A percentile compares a stretch with the other conserved stretches of the same genome.
Conservation (phyloP, 2,797 vertebrate species). For the Poeciliopsis gracilis region DNA sequence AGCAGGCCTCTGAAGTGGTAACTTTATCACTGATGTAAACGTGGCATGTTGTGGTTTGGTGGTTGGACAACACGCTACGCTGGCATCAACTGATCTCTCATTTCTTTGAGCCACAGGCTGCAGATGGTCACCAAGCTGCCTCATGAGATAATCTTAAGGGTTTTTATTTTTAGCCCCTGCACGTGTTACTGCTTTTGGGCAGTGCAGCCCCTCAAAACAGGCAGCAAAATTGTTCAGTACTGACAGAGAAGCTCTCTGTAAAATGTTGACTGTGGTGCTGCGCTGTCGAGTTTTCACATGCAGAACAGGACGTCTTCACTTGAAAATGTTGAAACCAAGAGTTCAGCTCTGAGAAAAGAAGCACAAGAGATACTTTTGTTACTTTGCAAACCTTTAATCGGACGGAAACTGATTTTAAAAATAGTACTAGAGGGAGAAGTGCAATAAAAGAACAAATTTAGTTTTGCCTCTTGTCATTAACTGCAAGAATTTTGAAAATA, state of each 20-base stretch:
- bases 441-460: not conserved
- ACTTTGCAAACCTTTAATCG: not conserved
- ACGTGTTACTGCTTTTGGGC: not conserved
- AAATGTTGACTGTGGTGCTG: not conserved
- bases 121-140: not conserved
- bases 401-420: not conserved
- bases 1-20: slow-evolving; percentile 10
- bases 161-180: slow-evolving; percentile 1
- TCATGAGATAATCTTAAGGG: not conserved
- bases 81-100: not conserved
- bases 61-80: not conserved
- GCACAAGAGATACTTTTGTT: not conserved
- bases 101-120: not conserved
- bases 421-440: not conserved
- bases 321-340: not conserved
- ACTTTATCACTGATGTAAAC: slow-evolving; percentile 17
- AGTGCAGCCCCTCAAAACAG: not conserved
- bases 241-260: not conserved
- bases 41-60: slow-evolving; percentile 15
- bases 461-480: not conserved
- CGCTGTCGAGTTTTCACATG: slow-evolving; percentile 30
- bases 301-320: slow-evolving; percentile 23
- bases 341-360: not conserved
- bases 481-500: not conserved
- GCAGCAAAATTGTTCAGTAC: not conserved